Evolutionary conservation across 30 jellyfish, hydroid and myxozoan species (phyloP).

Genomic region (Phacellophora camtschatica): DNA sequence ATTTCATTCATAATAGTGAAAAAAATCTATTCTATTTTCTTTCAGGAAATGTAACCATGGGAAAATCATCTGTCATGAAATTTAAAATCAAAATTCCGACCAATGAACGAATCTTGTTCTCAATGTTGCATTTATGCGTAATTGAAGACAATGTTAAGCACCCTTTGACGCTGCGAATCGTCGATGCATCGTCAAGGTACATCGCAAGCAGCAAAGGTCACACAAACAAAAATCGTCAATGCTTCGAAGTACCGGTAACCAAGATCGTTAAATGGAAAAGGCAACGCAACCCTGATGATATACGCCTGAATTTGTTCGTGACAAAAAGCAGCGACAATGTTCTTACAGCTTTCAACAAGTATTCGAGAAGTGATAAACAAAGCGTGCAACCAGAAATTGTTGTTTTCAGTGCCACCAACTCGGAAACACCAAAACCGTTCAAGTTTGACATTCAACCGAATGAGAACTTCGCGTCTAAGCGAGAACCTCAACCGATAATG

Average conservation of each 20-base stretch:
- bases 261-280: not conserved
- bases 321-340: not conserved
- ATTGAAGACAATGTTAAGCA: not conserved
- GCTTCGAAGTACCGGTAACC: constrained; percentile 1
- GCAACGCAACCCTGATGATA: not conserved
- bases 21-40: no score
- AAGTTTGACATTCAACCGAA: no score
- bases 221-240: not conserved
- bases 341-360: not conserved
- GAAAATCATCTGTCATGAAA: not conserved
- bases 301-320: not conserved
- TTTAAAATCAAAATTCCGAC: constrained; percentile 35
- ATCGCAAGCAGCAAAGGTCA: not conserved
- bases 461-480: no score
- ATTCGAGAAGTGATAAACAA: not conserved
- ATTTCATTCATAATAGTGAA: no score
- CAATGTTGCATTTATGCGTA: constrained; percentile 45
- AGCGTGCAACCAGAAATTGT: not conserved
- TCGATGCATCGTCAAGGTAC: not conserved
- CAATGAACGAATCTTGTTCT: constrained; percentile 18
- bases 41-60: not conserved
- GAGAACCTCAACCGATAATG: no score
- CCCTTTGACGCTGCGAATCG: not conserved
- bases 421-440: no score
- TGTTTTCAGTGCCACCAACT: constrained; percentile 12